Evolutionary conservation across 2,113 vertebrate genomes (phyloP), one percentile per base, ranked within the genome.

Genomic region (Dromas ardeola): DNA sequence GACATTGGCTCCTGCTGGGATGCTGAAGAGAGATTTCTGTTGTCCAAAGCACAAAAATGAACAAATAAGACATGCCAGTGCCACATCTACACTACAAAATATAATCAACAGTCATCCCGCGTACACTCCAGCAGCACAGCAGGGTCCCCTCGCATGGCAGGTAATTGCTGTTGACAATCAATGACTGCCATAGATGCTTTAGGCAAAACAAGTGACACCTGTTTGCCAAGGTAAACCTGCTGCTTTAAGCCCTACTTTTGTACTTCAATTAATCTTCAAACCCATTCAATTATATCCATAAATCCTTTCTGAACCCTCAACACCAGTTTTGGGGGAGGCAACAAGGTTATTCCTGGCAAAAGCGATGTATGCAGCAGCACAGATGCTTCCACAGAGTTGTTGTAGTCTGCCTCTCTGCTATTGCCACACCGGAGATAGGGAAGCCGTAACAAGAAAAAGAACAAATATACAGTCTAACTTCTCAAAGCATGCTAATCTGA

Each of bases 1-100:
- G 76, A 99, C 40, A 69, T 98, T 98, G 55, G 92, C 74, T 78
- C 81, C 96, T n/a, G 90, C 94, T 29, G 98, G 98, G 69, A 98
- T 98, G 43, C 95, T 76, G 94, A 98, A 63, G 81, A 93, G 73
- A 10, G 98, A 97, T 58, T 86, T 97, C 98, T 99, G 97, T 96
- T 74, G 93, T 93, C 66, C 87, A 97, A 96, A 97, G 89, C 63
- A 98, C 67, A 89, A 93, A 94, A 91, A 97, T 73, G 53, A 88
- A 87, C 38, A 94, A 84, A 78, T 90, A 95, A 96, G 89, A 93
- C 63, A 84, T 2, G 10, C 49, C 67, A 86, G n/a, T 81, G 42
- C 29, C 71, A 86, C 47, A 88, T 13, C 42, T n/a, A 3, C 1
- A 49, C 15, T 2, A 2, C 26, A 88, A 83, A 82, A 45, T 8